Base-by-base conservation (phyloP, 2,113 vertebrate species). In the Ailurus styani region DNA sequence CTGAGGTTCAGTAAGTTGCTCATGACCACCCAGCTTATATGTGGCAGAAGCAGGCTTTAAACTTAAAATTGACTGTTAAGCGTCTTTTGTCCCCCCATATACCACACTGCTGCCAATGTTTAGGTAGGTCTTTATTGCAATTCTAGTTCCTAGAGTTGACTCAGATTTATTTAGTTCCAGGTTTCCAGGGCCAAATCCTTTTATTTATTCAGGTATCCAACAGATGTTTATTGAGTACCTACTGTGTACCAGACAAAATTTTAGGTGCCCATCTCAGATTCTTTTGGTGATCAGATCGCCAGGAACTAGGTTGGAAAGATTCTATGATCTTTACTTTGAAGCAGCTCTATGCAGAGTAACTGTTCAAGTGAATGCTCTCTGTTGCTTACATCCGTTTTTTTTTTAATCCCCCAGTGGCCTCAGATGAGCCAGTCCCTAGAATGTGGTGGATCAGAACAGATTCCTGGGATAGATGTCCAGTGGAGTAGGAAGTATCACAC, bases 401-500 rank as follows among this genome's bases (percentile, higher is more conserved):
- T 94, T 91, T 96, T 73, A 68, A 68, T 98, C 82, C 87, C 0
- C 27, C 52, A 98, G 99, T 98, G 97, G 92, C 78, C 6, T 40
- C 96, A 97, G 90, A 92, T 95, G 95, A 97, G 60, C 40, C 97
- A 84, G 14, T 97, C 95, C 31, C 91, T 0, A 79, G 70, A 88
- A 31, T 95, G 85, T 81, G 78, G 54, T 95, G 97, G 95, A 87
- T 97, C 98, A 93, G 96, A 95, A 95, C 89, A 97, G 95, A 97
- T 86, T 91, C 62, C 50, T 97, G 97, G 98, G 96, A 34, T 90
- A 90, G 23, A 96, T 52, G 47, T 88, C 47, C 96, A 91, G 75
- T 97, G 77, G 42, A 98, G 21, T 50, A 98, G 98, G 88, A 97
- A 45, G 0, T 98, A 98, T 96, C 93, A 98, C 85, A 95, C 18